Evolutionary conservation across 1,140 invertebrate genomes (phyloP).

Genomic region (Hylyphantes graminicola): DNA sequence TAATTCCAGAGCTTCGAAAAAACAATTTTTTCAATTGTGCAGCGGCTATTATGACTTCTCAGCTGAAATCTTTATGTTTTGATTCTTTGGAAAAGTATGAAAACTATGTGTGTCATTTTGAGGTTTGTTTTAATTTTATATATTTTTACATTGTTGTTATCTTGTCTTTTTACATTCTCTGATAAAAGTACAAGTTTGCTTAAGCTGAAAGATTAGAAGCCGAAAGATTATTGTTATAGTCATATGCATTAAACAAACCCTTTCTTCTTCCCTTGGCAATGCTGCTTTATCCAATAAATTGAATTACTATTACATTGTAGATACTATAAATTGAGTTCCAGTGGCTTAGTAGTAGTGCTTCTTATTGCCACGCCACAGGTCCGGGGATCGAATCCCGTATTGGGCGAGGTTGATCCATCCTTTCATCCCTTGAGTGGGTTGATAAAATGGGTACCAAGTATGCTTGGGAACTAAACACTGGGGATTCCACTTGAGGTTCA

Average conservation of each 20-base stretch:
- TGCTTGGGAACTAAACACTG: too few species aligned
- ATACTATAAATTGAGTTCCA: too few species aligned
- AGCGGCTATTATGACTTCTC: constrained; percentile 51
- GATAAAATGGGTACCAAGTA: too few species aligned
- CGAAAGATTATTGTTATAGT: not conserved
- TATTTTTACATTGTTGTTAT: not conserved
- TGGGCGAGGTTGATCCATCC: too few species aligned
- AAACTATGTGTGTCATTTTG: constrained; percentile 28
- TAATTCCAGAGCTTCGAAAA: constrained; percentile 7
- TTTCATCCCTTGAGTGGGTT: too few species aligned
- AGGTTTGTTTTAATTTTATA: constrained; percentile 30
- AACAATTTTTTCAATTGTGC: constrained; percentile 42
- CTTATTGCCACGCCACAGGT: too few species aligned
- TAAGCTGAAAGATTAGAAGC: too few species aligned
- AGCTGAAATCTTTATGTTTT: constrained; percentile 30
- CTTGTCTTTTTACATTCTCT: not conserved
- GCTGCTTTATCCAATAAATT: not conserved
- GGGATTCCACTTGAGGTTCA: too few species aligned
- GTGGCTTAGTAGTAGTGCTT: too few species aligned
- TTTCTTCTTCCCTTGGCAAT: not conserved
- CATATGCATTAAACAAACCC: not conserved
- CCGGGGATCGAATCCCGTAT: too few species aligned
- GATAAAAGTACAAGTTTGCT: not conserved
- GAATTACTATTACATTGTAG: too few species aligned
- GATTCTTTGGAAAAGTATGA: constrained; percentile 45